phyloP scores from a whole-genome alignment of 2,797 vertebrate species.

The Lepus townsendii region DNA sequence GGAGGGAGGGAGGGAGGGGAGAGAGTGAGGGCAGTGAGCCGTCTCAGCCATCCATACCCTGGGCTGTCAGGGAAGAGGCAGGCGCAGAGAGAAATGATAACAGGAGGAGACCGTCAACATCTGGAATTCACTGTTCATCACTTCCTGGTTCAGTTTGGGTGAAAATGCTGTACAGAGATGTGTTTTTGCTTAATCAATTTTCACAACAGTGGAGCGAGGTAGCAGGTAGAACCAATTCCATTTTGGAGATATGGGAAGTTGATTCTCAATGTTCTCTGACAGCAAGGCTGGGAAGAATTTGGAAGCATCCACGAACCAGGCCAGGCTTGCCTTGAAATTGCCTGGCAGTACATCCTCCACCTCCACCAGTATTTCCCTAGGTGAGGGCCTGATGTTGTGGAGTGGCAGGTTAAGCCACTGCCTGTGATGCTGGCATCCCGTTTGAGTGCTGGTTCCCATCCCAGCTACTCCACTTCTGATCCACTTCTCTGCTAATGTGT shows the following conservation, averaged over 20 bases:
- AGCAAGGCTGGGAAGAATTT: neutral
- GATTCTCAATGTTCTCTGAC: neutral
- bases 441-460: too few relatives aligned
- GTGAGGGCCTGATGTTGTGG: constrained; percentile 44
- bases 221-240: neutral
- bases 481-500: too few relatives aligned
- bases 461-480: too few relatives aligned
- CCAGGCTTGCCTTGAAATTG: neutral
- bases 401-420: neutral
- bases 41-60: neutral
- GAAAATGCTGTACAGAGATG: constrained; percentile 59
- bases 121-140: constrained; percentile 62
- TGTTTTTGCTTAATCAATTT: constrained; percentile 57
- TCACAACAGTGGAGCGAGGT: constrained; percentile 26
- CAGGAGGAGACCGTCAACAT: neutral
- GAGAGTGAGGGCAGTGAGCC: neutral
- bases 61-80: constrained; percentile 43
- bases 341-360: neutral
- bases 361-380: neutral
- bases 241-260: neutral
- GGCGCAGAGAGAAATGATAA: constrained; percentile 14
- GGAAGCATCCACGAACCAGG: neutral
- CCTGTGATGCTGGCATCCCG: too few relatives aligned
- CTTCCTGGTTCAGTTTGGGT: constrained; percentile 50
- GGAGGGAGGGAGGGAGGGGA: neutral